A percentile compares a stretch with the other conserved stretches of the same genome.
phyloP scores from a whole-genome alignment of 2,888 invertebrate species.

The Deilephila porcellus region DNA sequence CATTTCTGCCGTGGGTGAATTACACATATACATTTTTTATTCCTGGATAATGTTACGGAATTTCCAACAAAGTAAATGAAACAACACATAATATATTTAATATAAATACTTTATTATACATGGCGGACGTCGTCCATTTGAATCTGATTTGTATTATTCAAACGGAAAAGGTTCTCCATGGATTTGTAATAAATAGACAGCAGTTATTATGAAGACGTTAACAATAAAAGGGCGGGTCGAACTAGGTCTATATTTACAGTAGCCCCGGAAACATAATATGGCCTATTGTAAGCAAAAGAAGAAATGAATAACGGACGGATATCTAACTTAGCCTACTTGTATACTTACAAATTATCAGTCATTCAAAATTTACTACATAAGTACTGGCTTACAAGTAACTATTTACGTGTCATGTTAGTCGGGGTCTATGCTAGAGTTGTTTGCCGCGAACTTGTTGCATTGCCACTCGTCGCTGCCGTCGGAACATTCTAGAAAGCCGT shows the following conservation, averaged over 20 bases:
- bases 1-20: too few species aligned
- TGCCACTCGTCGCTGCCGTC: conserved; percentile 90
- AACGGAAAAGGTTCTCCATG: conserved; percentile 83
- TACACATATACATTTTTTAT: too few species aligned
- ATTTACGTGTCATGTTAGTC: conserved; percentile 55
- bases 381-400: conserved; percentile 70
- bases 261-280: conserved; percentile 29
- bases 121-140: conserved; percentile 82
- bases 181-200: conserved; percentile 71
- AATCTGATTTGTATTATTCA: conserved; percentile 60
- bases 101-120: conserved; percentile 61
- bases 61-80: conserved; percentile 33
- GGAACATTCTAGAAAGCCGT: conserved; percentile 91
- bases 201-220: conserved; percentile 57
- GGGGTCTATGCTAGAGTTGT: conserved; percentile 63
- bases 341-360: conserved; percentile 82
- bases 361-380: conserved; percentile 67
- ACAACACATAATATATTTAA: conserved; percentile 43
- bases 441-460: conserved; percentile 70
- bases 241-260: conserved; percentile 75
- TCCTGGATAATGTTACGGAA: too few species aligned
- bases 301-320: conserved; percentile 16
- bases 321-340: conserved; percentile 47
- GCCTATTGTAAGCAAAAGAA: conserved; percentile 29
- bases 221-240: conserved; percentile 56